Evolutionary conservation across 2,888 invertebrate genomes (phyloP).

Genomic region (Drosophila mettleri): DNA sequence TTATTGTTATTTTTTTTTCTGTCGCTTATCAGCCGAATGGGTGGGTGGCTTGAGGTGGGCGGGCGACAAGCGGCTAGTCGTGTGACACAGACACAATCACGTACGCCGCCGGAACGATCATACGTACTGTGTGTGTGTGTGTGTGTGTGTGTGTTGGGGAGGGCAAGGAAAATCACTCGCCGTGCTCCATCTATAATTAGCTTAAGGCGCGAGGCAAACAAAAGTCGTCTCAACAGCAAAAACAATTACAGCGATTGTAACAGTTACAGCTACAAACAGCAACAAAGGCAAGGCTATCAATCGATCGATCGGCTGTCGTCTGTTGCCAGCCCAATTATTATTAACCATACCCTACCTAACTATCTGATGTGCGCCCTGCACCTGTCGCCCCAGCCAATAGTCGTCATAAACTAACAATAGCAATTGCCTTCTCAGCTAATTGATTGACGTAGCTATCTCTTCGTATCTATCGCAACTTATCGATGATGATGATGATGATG

Average conservation of each 20-base stretch:
- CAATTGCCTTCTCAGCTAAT: constrained; percentile 51
- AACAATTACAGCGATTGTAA: constrained; percentile 7
- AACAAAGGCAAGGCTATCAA: constrained; percentile 36
- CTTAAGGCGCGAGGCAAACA: constrained; percentile 47
- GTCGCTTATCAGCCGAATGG: constrained; percentile 61
- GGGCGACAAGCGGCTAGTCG: constrained; percentile 50
- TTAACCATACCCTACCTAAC: constrained; percentile 67
- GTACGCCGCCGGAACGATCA: constrained; percentile 52
- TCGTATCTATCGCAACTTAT: constrained; percentile 39
- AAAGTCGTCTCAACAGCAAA: constrained; percentile 19
- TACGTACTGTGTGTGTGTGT: constrained; percentile 23
- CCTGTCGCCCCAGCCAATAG: background rate
- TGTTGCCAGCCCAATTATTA: constrained; percentile 65
- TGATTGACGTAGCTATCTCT: constrained; percentile 63
- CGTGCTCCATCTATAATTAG: constrained; percentile 69
- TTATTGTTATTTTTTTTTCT: constrained; percentile 8
- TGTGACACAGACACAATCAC: constrained; percentile 78
- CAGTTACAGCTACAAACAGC: constrained; percentile 40
- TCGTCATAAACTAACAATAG: constrained; percentile 28
- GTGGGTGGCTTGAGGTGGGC: background rate
- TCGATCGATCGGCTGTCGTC: constrained; percentile 18
- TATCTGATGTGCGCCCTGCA: constrained; percentile 16
- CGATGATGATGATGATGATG: constrained; percentile 15
- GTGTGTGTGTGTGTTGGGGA: constrained; percentile 9
- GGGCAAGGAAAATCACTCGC: constrained; percentile 56